Evolutionary conservation across 2,888 invertebrate genomes (phyloP), one percentile per base, ranked within the genome.

Genomic region (Nezara viridula): DNA sequence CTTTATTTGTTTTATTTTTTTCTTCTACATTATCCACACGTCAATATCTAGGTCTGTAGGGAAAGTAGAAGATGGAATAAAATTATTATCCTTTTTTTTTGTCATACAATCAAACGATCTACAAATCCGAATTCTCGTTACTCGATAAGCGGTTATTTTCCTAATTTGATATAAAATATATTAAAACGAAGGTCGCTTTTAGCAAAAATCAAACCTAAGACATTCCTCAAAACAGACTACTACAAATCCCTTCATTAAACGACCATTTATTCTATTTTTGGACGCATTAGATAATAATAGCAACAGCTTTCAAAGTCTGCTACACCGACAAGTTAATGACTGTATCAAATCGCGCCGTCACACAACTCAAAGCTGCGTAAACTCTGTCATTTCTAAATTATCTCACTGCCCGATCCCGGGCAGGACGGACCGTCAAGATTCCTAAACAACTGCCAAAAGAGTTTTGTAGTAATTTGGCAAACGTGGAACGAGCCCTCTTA

Each of bases 381-480:
- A 47, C 44, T 44, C 24, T 44, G 81, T 81, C 81, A 81, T 40
- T 81, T 81, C n/a, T 47, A 81, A 81, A 47, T 81, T n/a, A 81
- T 47, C 81, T 47, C 44, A 40, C 81, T 81, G 44, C n/a, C 44
- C 12, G 21, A 44, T 44, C 81, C 81, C n/a, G 7, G 44, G 12
- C n/a, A 47, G 12, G 81, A 81, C 24, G 81, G 37, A 44, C 81
- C 40, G 81, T 81, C 81, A 81, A 44, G 55, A 52, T 86, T 86
- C 86, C 52, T 60, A 40, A 86, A 55, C 55, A 21, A 40, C 55
- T 52, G 86, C 86, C 86, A 86, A 44, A 60, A 86, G 86, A 24
- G 40, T 86, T 86, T 86, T 86, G 86, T 86, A 86, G 86, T 60
- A 86, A 86, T 86, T 86, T 86, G 86, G 86, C 86, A 60, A 60